Percentiles rank a stretch among this genome's conserved stretches.
Evolutionary conservation across 2,113 vertebrate species (phyloP).

Genomic region (Neodon shergylaensis): DNA sequence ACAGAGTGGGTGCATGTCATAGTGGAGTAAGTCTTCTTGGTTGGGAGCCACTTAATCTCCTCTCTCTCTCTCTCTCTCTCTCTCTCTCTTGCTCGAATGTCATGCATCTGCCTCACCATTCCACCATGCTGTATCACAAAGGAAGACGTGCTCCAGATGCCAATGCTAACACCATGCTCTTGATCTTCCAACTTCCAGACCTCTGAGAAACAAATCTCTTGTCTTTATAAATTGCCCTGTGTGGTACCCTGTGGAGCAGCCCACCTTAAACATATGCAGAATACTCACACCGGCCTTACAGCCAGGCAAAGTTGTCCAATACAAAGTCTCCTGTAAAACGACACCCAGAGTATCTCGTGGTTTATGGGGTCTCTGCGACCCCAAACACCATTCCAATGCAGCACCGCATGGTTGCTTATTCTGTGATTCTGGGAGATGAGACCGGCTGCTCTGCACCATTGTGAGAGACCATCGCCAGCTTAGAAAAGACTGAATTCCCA

Average conservation of each 20-base stretch:
- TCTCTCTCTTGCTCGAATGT: rapidly evolving
- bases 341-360: not conserved
- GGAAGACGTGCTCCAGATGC: not conserved
- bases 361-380: not conserved
- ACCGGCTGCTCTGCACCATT: not conserved
- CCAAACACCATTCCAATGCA: not conserved
- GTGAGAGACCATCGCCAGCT: not conserved
- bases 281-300: not conserved
- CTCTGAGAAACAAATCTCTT: not conserved
- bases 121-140: too few relatives aligned
- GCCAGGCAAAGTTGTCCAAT: not conserved
- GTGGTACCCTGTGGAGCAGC: not conserved
- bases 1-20: not conserved
- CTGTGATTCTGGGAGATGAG: not conserved
- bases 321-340: not conserved
- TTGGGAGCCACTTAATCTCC: not conserved
- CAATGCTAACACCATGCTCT: not conserved
- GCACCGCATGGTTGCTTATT: not conserved
- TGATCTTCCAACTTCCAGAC: not conserved
- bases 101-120: not conserved
- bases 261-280: not conserved
- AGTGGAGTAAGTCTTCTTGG: not conserved
- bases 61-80: not conserved
- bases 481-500: not conserved
- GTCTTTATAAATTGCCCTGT: not conserved